Evolutionary conservation across 1,140 invertebrate genomes (phyloP).

Genomic region (Pseudomyrmex flavicornis): DNA sequence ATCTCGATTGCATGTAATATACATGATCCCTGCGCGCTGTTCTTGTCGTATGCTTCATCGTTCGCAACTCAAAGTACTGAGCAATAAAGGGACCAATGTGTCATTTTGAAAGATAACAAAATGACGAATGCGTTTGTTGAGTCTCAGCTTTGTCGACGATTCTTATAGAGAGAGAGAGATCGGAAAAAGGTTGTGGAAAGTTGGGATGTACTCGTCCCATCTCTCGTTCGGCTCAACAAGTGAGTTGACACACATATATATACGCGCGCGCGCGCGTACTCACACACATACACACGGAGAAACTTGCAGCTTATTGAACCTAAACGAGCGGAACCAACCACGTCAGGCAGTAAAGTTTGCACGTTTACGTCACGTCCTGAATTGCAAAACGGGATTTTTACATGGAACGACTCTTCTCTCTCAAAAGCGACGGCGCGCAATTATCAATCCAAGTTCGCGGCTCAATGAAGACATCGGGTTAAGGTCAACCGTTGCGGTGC

Average conservation of each 20-base stretch:
- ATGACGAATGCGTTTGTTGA: background rate
- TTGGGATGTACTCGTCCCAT: slow-evolving; percentile 50
- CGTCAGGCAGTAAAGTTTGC: background rate
- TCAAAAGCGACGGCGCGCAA: background rate
- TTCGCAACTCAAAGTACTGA: background rate
- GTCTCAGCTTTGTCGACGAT: background rate
- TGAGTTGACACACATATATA: too few relatives aligned
- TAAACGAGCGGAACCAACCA: background rate
- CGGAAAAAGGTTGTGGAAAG: slow-evolving; percentile 62
- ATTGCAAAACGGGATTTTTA: background rate
- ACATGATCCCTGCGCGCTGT: background rate
- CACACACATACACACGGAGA: background rate
- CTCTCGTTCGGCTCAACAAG: too few relatives aligned
- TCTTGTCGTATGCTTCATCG: background rate
- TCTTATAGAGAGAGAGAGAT: background rate
- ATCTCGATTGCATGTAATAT: slow-evolving; percentile 18
- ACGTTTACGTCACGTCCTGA: slow-evolving; percentile 20
- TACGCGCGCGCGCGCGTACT: too few relatives aligned
- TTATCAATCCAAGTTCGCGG: slow-evolving; percentile 51
- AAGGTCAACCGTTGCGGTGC: slow-evolving; percentile 62
- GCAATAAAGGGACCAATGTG: background rate
- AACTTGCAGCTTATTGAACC: slow-evolving; percentile 11
- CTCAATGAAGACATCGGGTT: slow-evolving; percentile 69
- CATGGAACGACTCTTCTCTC: background rate
- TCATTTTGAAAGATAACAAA: background rate